Base-by-base conservation (phyloP, 2,113 vertebrate species). In the Trachemys scripta region DNA sequence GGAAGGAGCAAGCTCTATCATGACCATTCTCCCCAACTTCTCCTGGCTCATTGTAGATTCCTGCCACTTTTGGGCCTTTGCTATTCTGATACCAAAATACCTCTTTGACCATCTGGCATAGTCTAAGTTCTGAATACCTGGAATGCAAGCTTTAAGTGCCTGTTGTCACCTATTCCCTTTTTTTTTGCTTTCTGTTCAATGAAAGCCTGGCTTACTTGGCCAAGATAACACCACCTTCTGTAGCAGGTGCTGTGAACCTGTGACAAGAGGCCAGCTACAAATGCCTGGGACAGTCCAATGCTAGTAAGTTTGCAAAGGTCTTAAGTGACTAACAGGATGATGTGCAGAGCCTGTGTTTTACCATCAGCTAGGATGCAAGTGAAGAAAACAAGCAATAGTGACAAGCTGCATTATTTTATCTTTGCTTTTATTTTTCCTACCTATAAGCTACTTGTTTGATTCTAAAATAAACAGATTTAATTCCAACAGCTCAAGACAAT, bases 1-100 rank as follows among this genome's bases (percentile, higher is more conserved):
- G 91, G 45, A 94, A 97, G 94, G 84, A 45, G 89, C 47, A 79
- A 87, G 53, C 12, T 95, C n/a, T 72, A 27, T 56, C 78, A 86
- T 80, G n/a, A 82, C 83, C 82, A 42, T 9, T 22, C 11, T 35
- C 78, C 69, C 19, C 16, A 54, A 4, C 12, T 85, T 38, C 16
- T n/a, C 35, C 35, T 65, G 62, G 35, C 65, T 80, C 49, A 89
- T 0, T 0, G 5, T 6, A 82, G 19, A 84, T 8, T 87, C 31
- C 20, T 56, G 24, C 65, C 54, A 93, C 42, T 35, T 81, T 90
- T 79, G 54, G 1, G 82, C 69, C 35, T 87, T 56, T 75, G 35
- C 19, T n/a, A 5, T 72, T 3, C 65, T 72, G 19, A 72, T 38
- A n/a, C 62, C 35, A 69, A n/a, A 35, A 69, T 9, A 69, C 12